These are phyloP conservation scores for Scomber scombrus DNA, from an alignment of 2,113 vertebrate genomes.

Conservation along the genomic window DNA sequence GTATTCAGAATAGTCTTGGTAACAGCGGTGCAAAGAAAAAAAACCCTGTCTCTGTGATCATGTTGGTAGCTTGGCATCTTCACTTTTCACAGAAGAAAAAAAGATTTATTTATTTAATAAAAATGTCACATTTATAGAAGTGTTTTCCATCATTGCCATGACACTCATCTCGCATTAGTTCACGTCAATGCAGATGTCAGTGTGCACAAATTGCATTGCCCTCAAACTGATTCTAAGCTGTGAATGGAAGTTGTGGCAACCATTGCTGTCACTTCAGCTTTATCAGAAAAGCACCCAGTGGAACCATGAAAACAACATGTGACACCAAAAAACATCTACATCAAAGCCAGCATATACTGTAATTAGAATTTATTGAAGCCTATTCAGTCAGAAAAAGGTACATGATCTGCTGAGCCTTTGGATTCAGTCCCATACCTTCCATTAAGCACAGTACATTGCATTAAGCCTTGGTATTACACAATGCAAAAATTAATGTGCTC, in stretches of 20 bases:
- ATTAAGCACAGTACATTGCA: constrained; percentile 55
- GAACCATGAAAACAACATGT: constrained; percentile 80
- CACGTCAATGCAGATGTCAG: constrained; percentile 83
- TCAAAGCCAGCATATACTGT: constrained; percentile 73
- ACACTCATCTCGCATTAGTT: constrained; percentile 81
- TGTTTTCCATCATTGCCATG: constrained; percentile 68
- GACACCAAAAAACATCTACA: constrained; percentile 70
- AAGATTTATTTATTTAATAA: constrained; percentile 64
- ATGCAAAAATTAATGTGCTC: constrained; percentile 52
- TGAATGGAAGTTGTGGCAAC: constrained; percentile 80
- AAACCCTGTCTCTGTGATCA: constrained; percentile 34
- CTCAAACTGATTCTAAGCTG: constrained; percentile 78
- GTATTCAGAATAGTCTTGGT: constrained; percentile 56
- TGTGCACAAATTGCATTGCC: constrained; percentile 78
- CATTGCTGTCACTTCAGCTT: constrained; percentile 82
- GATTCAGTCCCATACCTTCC: constrained; percentile 64
- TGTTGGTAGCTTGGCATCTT: constrained; percentile 51
- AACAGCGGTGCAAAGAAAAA: constrained; percentile 19
- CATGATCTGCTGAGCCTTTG: constrained; percentile 68
- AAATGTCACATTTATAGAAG: constrained; percentile 76
- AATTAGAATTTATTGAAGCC: constrained; percentile 78
- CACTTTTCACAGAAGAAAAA: constrained; percentile 1
- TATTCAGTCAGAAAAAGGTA: constrained; percentile 70
- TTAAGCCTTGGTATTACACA: constrained; percentile 48
- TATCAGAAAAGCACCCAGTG: constrained; percentile 67